Evolutionary conservation across 2,888 invertebrate species (phyloP).

Genomic region (Euzophera pinguis): DNA sequence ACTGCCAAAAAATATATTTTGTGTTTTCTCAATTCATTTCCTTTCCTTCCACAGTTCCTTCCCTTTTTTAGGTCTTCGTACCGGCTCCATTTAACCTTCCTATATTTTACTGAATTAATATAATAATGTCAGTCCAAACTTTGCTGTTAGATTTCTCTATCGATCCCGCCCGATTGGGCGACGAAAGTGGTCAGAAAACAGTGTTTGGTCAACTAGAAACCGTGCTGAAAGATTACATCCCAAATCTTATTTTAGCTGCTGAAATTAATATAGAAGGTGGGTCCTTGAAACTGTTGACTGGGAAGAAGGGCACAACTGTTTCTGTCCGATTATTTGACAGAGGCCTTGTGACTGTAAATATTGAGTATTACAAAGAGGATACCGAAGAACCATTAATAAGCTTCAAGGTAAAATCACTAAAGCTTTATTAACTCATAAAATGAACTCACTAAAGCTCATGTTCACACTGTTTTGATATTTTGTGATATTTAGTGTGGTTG

Average conservation of each 20-base stretch:
- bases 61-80: slow-evolving; percentile 2
- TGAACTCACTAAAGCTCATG: not conserved
- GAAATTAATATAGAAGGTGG: slow-evolving; percentile 85
- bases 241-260: slow-evolving; percentile 84
- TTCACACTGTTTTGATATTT: not conserved
- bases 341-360: slow-evolving; percentile 89
- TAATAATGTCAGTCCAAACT: slow-evolving; percentile 87
- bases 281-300: slow-evolving; percentile 84
- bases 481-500: no score
- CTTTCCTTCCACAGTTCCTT: not conserved
- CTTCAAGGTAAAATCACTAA: slow-evolving; percentile 82
- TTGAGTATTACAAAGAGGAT: slow-evolving; percentile 89
- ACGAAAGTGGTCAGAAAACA: slow-evolving; percentile 82
- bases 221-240: slow-evolving; percentile 85
- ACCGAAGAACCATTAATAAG: slow-evolving; percentile 85
- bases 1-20: not conserved
- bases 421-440: not conserved
- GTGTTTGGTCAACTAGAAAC: slow-evolving; percentile 84
- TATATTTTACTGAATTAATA: slow-evolving; percentile 30
- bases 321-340: slow-evolving; percentile 86
- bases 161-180: slow-evolving; percentile 83
- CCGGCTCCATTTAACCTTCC: slow-evolving; percentile 20
- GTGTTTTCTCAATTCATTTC: not conserved
- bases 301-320: slow-evolving; percentile 84
- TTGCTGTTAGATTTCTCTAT: slow-evolving; percentile 89